Evolutionary conservation across 1,140 invertebrate species (phyloP).

Genomic region (Drosophila funebris): DNA sequence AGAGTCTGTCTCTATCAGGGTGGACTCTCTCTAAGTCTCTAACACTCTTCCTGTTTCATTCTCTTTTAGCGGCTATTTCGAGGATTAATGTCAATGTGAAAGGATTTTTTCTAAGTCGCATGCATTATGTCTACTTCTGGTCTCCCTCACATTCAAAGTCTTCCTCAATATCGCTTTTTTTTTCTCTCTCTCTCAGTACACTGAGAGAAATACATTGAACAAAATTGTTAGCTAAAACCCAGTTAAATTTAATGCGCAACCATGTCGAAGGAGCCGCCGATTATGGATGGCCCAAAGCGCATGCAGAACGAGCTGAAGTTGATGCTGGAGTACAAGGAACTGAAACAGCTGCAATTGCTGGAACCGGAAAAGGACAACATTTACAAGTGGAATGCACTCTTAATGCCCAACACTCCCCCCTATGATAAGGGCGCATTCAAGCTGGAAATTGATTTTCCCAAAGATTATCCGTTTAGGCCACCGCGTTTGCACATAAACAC

Average conservation of each 20-base stretch:
- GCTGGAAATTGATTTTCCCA: slow-evolving; percentile 98
- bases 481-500: slow-evolving; percentile 99
- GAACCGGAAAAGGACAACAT: slow-evolving; percentile 96
- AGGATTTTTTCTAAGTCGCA: slow-evolving; percentile 57
- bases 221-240: neutral
- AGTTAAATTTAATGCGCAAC: neutral
- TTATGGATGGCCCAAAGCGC: slow-evolving; percentile 88
- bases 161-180: too few species aligned
- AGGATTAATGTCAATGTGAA: slow-evolving; percentile 82
- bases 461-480: slow-evolving; percentile 99
- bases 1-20: slow-evolving; percentile 66
- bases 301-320: slow-evolving; percentile 92
- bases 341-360: slow-evolving; percentile 93
- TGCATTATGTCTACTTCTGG: neutral
- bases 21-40: neutral
- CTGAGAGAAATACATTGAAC: neutral
- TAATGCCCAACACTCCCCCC: slow-evolving; percentile 96
- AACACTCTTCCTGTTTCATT: neutral
- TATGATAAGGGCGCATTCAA: slow-evolving; percentile 99
- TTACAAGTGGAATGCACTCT: slow-evolving; percentile 95
- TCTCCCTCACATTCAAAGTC: too few species aligned
- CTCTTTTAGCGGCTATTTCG: slow-evolving; percentile 66
- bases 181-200: slow-evolving; percentile 28
- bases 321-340: slow-evolving; percentile 91
- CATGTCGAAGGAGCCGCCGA: slow-evolving; percentile 45